A percentile compares a stretch with the other conserved stretches of the same genome.
Evolutionary conservation across 2,797 vertebrate species (phyloP).

Genomic region (Poeciliopsis gracilis): DNA sequence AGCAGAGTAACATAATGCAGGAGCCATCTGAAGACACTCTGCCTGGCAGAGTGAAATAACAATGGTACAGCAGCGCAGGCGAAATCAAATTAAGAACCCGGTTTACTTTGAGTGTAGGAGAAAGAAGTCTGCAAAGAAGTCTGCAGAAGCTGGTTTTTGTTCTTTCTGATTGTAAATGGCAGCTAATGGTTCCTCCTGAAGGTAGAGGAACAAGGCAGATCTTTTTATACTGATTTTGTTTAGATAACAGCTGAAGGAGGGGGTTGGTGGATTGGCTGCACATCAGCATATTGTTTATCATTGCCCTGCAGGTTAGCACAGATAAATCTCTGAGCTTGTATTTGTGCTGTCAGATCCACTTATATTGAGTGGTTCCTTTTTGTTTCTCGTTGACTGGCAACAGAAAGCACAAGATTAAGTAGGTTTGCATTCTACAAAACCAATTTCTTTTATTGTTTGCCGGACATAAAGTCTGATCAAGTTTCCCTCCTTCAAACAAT

Average conservation of each 20-base stretch:
- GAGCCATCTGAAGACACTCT: constrained; percentile 31
- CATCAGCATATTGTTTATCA: constrained; percentile 20
- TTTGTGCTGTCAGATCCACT: constrained; percentile 17
- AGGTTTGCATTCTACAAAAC: background rate
- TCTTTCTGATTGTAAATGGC: constrained; percentile 38
- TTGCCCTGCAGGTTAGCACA: constrained; percentile 32
- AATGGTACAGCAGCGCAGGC: constrained; percentile 19
- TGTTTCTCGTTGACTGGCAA: constrained; percentile 4
- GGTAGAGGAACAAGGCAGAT: constrained; percentile 42
- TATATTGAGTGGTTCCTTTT: constrained; percentile 19
- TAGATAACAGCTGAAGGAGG: constrained; percentile 16
- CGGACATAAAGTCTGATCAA: constrained; percentile 25
- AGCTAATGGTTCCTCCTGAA: constrained; percentile 47
- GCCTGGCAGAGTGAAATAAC: constrained; percentile 33
- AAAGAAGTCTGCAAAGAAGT: constrained; percentile 19
- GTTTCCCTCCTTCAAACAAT: constrained; percentile 17
- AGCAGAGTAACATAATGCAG: constrained; percentile 43
- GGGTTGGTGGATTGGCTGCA: constrained; percentile 23
- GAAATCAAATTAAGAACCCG: constrained; percentile 42
- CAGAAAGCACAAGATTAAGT: background rate
- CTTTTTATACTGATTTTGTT: constrained; percentile 36
- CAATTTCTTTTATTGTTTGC: background rate
- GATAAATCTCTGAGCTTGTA: constrained; percentile 37
- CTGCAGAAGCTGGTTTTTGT: constrained; percentile 35
- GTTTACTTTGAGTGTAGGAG: constrained; percentile 28